These are phyloP conservation scores for Aleiodes alternator DNA, from an alignment of 2,888 invertebrate species.

Conservation along the genomic window DNA sequence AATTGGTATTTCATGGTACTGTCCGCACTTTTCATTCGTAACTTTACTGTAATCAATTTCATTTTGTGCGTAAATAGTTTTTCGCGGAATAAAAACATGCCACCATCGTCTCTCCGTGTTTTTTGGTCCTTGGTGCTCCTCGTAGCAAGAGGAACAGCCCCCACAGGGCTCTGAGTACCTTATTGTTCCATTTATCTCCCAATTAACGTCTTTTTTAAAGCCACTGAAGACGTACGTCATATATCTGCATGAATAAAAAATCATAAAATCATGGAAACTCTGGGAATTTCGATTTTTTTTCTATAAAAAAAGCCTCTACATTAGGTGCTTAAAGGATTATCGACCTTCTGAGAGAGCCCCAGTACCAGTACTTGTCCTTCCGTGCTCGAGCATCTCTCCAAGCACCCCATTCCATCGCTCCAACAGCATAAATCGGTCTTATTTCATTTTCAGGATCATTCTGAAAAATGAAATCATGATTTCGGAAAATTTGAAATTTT, in stretches of 20 bases:
- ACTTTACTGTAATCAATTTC: slow-evolving; percentile 76
- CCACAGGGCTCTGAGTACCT: slow-evolving; percentile 87
- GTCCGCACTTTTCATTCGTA: slow-evolving; percentile 79
- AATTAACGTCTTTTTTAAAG: slow-evolving; percentile 80
- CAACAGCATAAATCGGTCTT: slow-evolving; percentile 89
- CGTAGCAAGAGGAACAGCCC: slow-evolving; percentile 87
- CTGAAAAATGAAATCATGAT: slow-evolving; percentile 55
- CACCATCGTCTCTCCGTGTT: slow-evolving; percentile 75
- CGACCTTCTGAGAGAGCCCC: slow-evolving; percentile 83
- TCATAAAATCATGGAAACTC: not conserved
- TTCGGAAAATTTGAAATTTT: not conserved
- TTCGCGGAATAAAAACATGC: slow-evolving; percentile 74
- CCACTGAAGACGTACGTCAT: slow-evolving; percentile 87
- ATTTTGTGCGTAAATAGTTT: slow-evolving; percentile 53
- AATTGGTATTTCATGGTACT: slow-evolving; percentile 78
- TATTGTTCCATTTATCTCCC: slow-evolving; percentile 84
- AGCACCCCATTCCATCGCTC: slow-evolving; percentile 89
- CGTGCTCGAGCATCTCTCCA: slow-evolving; percentile 86
- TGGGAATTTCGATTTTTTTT: not conserved
- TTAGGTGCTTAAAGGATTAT: not conserved
- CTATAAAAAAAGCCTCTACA: not conserved
- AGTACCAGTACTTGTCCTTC: slow-evolving; percentile 92
- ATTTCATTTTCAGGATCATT: slow-evolving; percentile 68
- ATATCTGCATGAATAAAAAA: slow-evolving; percentile 76
- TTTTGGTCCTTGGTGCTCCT: slow-evolving; percentile 70